Conservation (phyloP, 1,140 invertebrate genomes). For the Drosophila sp. region DNA sequence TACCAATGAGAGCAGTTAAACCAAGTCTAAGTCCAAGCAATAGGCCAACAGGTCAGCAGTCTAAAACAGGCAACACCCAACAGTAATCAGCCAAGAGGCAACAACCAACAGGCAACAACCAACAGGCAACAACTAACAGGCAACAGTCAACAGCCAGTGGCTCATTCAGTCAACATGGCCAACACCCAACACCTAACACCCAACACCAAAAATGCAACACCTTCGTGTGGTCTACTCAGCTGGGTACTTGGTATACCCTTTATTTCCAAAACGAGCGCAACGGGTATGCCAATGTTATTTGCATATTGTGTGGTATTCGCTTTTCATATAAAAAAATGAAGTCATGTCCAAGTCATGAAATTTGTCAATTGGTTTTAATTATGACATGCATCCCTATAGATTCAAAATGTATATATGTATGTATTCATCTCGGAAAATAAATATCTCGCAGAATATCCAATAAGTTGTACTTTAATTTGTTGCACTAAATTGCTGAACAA, state of each 20-base stretch:
- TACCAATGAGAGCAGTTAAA: background rate
- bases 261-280: background rate
- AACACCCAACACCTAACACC: slow-evolving; percentile 10
- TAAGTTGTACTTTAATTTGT: too few species aligned
- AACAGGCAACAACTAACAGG: slow-evolving; percentile 4
- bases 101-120: slow-evolving; percentile 18
- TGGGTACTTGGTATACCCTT: slow-evolving; percentile 15
- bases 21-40: background rate
- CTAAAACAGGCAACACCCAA: slow-evolving; percentile 19
- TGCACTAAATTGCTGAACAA: too few species aligned
- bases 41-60: slow-evolving; percentile 15
- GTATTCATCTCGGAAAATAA: too few species aligned
- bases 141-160: slow-evolving; percentile 13
- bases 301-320: background rate
- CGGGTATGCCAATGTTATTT: background rate
- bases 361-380: too few species aligned
- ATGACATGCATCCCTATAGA: too few species aligned
- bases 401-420: too few species aligned
- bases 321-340: too few species aligned
- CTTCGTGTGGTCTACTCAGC: slow-evolving; percentile 10
- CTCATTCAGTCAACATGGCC: slow-evolving; percentile 4
- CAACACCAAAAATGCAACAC: slow-evolving; percentile 29
- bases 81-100: slow-evolving; percentile 14
- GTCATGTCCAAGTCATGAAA: too few species aligned
- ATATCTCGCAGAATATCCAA: too few species aligned